phyloP scores from a whole-genome alignment of 2,888 invertebrate genomes.

The Camponotus fellah region DNA sequence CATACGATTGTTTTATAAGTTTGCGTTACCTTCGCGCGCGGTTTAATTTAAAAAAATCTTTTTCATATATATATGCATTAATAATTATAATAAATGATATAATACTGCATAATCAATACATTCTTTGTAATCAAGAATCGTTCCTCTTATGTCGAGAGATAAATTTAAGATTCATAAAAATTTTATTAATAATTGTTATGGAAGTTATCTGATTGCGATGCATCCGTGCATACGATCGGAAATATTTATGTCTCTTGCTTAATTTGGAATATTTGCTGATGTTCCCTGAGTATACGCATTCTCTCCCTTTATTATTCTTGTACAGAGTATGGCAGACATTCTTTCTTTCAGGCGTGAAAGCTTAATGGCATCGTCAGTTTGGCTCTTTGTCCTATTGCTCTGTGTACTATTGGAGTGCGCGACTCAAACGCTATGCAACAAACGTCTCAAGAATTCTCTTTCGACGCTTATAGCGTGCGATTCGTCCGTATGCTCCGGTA shows the following conservation, averaged over 20 bases:
- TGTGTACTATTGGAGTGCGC: background rate
- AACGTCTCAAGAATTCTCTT: slow-evolving; percentile 51
- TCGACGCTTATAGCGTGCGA: slow-evolving; percentile 39
- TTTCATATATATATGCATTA: no score
- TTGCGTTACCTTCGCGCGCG: background rate
- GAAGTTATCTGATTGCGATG: background rate
- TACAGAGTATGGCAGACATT: background rate
- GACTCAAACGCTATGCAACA: slow-evolving; percentile 19
- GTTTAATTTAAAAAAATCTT: background rate
- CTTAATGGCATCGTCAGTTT: slow-evolving; percentile 33
- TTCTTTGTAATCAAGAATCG: background rate
- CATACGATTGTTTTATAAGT: background rate
- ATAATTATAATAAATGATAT: background rate
- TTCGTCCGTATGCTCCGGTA: slow-evolving; percentile 35
- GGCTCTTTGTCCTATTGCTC: slow-evolving; percentile 6
- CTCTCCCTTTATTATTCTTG: background rate
- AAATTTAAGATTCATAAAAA: background rate
- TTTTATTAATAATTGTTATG: background rate
- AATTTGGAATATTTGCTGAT: slow-evolving; percentile 7
- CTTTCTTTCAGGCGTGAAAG: slow-evolving; percentile 46
- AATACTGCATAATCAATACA: background rate
- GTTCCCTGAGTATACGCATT: background rate
- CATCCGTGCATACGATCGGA: background rate
- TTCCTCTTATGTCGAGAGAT: background rate
- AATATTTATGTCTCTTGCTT: slow-evolving; percentile 1